These are phyloP conservation scores for Antheraea pernyi DNA, from an alignment of 1,140 invertebrate species.

Conservation along the genomic window DNA sequence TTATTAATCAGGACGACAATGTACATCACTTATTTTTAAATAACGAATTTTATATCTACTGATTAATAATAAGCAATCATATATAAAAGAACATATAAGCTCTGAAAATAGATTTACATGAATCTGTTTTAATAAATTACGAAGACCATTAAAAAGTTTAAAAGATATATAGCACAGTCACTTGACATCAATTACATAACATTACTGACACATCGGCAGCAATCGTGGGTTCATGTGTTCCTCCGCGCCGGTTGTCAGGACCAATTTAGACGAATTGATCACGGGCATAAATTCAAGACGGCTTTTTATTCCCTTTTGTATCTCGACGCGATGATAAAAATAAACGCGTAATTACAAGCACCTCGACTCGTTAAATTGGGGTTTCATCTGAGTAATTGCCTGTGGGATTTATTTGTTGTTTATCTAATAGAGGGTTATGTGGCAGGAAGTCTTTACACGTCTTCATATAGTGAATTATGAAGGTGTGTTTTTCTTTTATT, in stretches of 20 bases:
- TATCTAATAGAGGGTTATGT: neutral
- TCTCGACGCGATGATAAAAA: slow-evolving; percentile 23
- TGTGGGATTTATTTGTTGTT: slow-evolving; percentile 13
- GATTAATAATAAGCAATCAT: too few relatives aligned
- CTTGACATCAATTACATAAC: slow-evolving; percentile 14
- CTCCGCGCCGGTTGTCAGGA: slow-evolving; percentile 26
- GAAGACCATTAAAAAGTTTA: neutral
- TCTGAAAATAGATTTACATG: neutral
- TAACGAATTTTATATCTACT: too few relatives aligned
- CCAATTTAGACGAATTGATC: slow-evolving; percentile 37
- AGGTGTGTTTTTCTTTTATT: neutral
- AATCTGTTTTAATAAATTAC: neutral
- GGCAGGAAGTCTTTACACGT: neutral
- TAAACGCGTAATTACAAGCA: slow-evolving; percentile 21
- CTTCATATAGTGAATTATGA: neutral
- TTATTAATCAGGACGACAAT: too few relatives aligned
- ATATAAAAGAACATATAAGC: too few relatives aligned
- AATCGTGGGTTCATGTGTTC: slow-evolving; percentile 1
- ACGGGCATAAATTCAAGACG: slow-evolving; percentile 29
- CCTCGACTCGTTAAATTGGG: slow-evolving; percentile 6
- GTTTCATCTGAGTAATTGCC: slow-evolving; percentile 7
- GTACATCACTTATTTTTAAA: too few relatives aligned
- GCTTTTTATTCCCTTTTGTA: slow-evolving; percentile 26
- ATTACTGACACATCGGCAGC: slow-evolving; percentile 3
- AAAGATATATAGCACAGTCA: neutral